These are phyloP conservation scores for Bothrops jararaca DNA, from an alignment of 2,113 vertebrate genomes.

Conservation along the genomic window DNA sequence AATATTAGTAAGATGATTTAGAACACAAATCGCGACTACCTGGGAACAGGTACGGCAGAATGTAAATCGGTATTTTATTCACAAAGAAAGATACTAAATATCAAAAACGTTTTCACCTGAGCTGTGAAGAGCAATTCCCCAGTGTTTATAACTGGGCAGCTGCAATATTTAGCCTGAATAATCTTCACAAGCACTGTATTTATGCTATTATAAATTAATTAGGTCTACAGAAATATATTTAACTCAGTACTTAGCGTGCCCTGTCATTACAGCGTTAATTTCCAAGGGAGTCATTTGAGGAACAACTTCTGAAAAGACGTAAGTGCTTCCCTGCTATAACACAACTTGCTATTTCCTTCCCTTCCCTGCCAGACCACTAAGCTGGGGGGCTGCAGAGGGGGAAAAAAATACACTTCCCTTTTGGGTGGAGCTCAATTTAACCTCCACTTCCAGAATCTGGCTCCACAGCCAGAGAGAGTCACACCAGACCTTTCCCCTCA, in stretches of 20 bases:
- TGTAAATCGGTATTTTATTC: conserved; percentile 9
- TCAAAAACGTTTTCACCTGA: neutral
- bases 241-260: neutral
- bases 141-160: too few relatives aligned
- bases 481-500: neutral
- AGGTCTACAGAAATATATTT: neutral
- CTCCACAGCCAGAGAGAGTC: neutral
- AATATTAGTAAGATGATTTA: neutral
- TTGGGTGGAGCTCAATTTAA: neutral
- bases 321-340: neutral
- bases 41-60: conserved; percentile 9
- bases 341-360: neutral
- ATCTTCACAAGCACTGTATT: neutral
- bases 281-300: neutral
- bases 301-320: neutral
- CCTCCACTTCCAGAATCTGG: neutral
- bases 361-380: neutral
- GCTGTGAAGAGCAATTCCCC: neutral
- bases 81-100: neutral
- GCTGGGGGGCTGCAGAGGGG: neutral
- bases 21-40: neutral
- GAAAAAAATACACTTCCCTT: neutral
- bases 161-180: neutral
- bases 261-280: neutral
- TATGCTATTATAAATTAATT: neutral